Evolutionary conservation across 2,113 vertebrate species (phyloP), one percentile per base, ranked within the genome.

Genomic region (Psilopsiagon aymara): DNA sequence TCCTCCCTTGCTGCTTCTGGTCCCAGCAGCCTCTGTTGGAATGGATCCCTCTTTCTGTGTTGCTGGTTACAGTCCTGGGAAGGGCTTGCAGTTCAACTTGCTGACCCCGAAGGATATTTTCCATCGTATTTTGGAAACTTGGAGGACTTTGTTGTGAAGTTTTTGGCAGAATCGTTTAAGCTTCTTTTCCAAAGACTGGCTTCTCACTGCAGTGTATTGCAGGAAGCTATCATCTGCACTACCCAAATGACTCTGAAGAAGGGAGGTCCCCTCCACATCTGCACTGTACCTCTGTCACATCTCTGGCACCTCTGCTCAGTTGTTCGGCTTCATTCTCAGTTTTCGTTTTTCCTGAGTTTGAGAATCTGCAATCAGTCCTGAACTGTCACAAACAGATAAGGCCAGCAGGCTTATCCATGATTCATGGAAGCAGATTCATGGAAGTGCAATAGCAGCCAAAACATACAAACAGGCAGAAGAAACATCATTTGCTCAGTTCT

Each of bases 81-180:
- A 94, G 95, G 89, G 94, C 91, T 95, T 80, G 94, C 70, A 52
- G 51, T 84, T 94, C 88, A 75, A 2, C 74, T 94, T 87, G 57
- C 25, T 76, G 80, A 92, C 84, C 93, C 80, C 1, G 11, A 83
- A 83, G 79, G 87, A 44, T 87, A 92, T 90, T 96, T 97, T 97
- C 94, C 92, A 41, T 91, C 85, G 11, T 77, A 82, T 75, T 94
- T 63, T 75, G 88, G 84, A 97, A 97, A 95, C 73, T 92, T 95
- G 88, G 88, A 94, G 90, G 77, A 89, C 55, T 95, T 90, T 86
- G 55, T 78, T 85, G 46, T 69, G 82, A 88, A 66, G 47, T 75
- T 97, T 96, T 91, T 97, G 95, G 96, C 97, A 95, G 81, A 35
- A 60, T 27, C 24, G 29, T 89, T 95, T 69, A 82, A 69, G 52